Conservation (phyloP, 2,888 invertebrate species). For the Steromphala cineraria region DNA sequence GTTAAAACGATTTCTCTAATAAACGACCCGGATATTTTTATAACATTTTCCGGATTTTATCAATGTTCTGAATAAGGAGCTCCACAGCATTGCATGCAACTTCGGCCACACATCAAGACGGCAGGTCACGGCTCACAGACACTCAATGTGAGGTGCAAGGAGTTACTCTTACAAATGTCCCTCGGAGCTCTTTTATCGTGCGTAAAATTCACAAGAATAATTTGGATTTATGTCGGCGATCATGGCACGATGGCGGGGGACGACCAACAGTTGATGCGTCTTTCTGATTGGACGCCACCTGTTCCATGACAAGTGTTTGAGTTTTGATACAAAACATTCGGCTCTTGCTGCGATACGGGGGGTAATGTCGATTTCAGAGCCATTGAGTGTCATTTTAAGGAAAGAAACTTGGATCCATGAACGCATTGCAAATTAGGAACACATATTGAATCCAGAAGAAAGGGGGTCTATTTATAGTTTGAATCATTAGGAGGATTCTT, state of each 20-base stretch:
- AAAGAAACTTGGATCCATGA: no score
- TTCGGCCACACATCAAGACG: conserved; percentile 1
- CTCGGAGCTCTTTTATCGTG: background rate
- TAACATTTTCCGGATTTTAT: no score
- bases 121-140: background rate
- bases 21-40: no score
- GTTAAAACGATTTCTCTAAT: no score
- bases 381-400: no score
- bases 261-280: background rate
- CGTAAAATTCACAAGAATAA: conserved; percentile 14
- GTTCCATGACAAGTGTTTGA: background rate
- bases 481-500: no score
- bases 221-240: background rate
- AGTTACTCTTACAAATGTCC: conserved; percentile 18
- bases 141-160: background rate
- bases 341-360: no score
- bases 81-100: background rate
- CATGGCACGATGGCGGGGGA: background rate
- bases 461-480: no score
- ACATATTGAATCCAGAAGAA: no score
- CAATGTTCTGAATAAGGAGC: background rate
- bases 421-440: no score
- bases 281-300: background rate
- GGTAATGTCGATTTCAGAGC: no score
- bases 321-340: background rate